These are phyloP conservation scores for Coenonympha glycerion DNA, from an alignment of 2,888 invertebrate species.

Conservation along the genomic window DNA sequence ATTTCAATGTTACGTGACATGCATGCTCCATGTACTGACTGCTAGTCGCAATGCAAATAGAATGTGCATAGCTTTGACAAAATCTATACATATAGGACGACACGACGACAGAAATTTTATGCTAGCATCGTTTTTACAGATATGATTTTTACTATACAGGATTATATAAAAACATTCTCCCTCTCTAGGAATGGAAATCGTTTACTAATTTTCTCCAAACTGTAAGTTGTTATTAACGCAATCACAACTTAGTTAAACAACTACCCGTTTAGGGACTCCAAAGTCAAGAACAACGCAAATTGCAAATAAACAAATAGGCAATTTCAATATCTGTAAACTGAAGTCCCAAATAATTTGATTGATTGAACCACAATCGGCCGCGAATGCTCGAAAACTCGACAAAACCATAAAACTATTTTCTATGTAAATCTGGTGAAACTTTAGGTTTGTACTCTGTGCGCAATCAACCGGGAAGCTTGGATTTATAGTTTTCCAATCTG, in stretches of 20 bases:
- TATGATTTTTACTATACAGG: neutral
- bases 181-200: too few relatives aligned
- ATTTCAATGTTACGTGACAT: conserved; percentile 4
- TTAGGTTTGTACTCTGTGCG: conserved; percentile 19
- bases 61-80: neutral
- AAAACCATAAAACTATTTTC: conserved; percentile 10
- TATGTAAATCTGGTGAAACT: conserved; percentile 23
- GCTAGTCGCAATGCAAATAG: neutral
- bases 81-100: neutral
- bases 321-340: neutral
- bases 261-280: too few relatives aligned
- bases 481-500: conserved; percentile 22
- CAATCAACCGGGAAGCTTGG: conserved; percentile 17
- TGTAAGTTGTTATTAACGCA: too few relatives aligned
- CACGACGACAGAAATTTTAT: too few relatives aligned
- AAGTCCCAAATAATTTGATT: neutral
- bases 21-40: neutral
- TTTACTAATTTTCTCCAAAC: too few relatives aligned
- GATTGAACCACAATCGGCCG: conserved; percentile 2
- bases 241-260: too few relatives aligned
- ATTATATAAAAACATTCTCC: too few relatives aligned
- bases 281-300: too few relatives aligned
- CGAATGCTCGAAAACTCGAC: conserved; percentile 4
- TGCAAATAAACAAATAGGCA: too few relatives aligned
- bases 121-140: neutral